Base-by-base conservation (phyloP, 2,797 vertebrate species). In the Sebastes baramenuke region DNA sequence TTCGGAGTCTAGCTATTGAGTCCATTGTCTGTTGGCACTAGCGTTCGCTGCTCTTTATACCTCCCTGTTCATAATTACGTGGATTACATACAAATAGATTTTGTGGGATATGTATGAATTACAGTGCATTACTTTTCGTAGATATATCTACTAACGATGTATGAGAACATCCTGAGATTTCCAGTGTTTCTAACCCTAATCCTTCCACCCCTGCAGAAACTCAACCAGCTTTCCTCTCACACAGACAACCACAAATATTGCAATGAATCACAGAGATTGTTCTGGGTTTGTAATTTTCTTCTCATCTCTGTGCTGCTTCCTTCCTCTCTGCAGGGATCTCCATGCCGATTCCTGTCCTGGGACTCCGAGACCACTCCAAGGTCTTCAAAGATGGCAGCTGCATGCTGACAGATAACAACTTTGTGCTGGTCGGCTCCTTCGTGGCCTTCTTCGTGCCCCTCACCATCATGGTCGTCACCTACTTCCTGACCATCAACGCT, bases 391-490 rank as follows among this genome's bases (percentile, higher is more conserved):
- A 97, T n/a, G 95, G 93, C 80, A 98, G 96, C 81, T 99, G 98
- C 91, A 91, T 97, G 71, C 95, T 99, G 4, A 97, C 94, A 0
- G 98, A 99, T 13, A 93, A 97, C 46, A 97, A 94, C 82, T 99
- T 99, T 55, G 97, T 99, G 62, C 93, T 99, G 83, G 94, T 97
- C 1, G 98, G 98, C 65, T 99, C 98, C 77, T 98, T 99, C 22
- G 97, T 98, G 92, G 93, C 98, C 2, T 99, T 99, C 93, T 99
- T 99, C 84, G 92, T 99, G 65, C 98, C 98, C 8, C 93, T 99
- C 61, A 96, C 96, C 84, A 99, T 99, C 94, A 99, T 99, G 98
- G 95, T 99, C 24, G 95, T 98, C 92, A 99, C 97, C 34, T 99
- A 99, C 90, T 97, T 98, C 93, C 95, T 99, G 94, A 99, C 98